Conservation (phyloP, 2,888 invertebrate genomes). For the Agrochola lota region DNA sequence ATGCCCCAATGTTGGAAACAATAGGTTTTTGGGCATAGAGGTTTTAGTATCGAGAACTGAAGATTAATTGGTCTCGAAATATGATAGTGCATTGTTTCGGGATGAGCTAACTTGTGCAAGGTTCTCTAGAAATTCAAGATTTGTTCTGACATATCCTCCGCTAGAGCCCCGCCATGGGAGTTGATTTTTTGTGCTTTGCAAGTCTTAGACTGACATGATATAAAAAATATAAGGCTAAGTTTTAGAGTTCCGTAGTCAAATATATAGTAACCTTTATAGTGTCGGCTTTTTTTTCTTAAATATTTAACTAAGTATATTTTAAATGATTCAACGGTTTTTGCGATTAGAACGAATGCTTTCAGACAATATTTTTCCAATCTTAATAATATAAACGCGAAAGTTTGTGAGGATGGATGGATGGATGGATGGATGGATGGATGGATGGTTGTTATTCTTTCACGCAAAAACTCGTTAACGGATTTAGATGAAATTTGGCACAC, state of each 20-base stretch:
- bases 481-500: no score
- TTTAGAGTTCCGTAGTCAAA: not conserved
- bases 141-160: conserved; percentile 3
- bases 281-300: not conserved
- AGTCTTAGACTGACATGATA: not conserved
- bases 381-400: no score
- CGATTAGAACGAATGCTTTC: no score
- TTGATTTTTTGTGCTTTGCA: not conserved
- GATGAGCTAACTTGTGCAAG: not conserved
- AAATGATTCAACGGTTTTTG: not conserved
- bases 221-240: not conserved
- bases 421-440: no score
- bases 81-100: conserved; percentile 35
- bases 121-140: not conserved
- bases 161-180: no score
- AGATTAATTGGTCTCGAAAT: conserved; percentile 36
- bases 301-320: not conserved
- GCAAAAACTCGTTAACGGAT: no score
- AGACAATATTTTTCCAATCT: not conserved
- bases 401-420: no score
- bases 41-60: conserved; percentile 3
- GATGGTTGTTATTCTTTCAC: no score
- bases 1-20: conserved; percentile 28
- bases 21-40: conserved; percentile 14
- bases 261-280: not conserved